phyloP scores from a whole-genome alignment of 2,113 vertebrate genomes.

The Melanotaenia duboulayi region DNA sequence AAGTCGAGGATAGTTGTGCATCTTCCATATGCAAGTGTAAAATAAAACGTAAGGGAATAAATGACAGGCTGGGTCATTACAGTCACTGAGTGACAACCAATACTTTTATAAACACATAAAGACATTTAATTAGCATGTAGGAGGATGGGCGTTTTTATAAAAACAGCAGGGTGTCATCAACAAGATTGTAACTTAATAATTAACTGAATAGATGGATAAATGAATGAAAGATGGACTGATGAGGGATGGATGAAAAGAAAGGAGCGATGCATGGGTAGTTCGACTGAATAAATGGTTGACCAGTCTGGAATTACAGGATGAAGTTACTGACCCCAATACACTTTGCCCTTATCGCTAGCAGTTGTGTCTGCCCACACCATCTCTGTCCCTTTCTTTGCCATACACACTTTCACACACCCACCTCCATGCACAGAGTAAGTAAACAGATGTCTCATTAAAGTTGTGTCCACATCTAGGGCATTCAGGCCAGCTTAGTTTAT shows the following conservation, averaged over 20 bases:
- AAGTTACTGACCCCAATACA: constrained; percentile 52
- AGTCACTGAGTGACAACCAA: not conserved
- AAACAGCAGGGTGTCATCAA: not conserved
- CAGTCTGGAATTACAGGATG: constrained; percentile 67
- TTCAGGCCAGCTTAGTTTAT: constrained; percentile 38
- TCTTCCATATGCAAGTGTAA: constrained; percentile 1
- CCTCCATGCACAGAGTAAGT: constrained; percentile 14
- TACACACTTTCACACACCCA: constrained; percentile 30
- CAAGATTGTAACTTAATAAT: not conserved
- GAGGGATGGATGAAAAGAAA: constrained; percentile 7
- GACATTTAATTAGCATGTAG: not conserved
- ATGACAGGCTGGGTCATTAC: not conserved
- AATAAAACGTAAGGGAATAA: not conserved
- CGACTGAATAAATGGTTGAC: constrained; percentile 48
- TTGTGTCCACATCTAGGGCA: constrained; percentile 54
- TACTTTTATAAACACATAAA: not conserved
- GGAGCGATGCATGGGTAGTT: not conserved
- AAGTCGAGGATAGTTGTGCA: constrained; percentile 1
- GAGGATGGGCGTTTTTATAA: not conserved
- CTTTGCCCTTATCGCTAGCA: constrained; percentile 53
- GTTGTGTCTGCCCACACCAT: constrained; percentile 41
- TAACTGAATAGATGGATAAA: not conserved
- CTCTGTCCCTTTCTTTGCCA: constrained; percentile 10
- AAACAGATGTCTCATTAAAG: constrained; percentile 70
- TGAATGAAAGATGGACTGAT: not conserved